Percentiles rank a stretch among this genome's conserved stretches.
phyloP scores from a whole-genome alignment of 2,113 vertebrate species.

The Pardalotus punctatus region DNA sequence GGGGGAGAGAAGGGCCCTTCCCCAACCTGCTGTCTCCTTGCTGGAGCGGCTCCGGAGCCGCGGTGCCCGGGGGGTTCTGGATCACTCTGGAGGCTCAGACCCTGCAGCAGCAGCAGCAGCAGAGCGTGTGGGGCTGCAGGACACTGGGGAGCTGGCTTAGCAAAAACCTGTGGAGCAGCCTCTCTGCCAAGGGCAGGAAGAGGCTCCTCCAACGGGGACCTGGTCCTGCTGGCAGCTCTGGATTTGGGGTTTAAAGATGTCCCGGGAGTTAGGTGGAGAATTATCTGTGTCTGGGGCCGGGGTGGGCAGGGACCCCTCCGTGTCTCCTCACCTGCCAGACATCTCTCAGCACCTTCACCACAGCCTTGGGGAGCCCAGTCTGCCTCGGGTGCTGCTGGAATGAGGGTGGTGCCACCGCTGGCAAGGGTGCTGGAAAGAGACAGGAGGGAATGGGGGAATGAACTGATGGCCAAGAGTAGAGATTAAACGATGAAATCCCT shows the following conservation, averaged over 20 bases:
- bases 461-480: not conserved
- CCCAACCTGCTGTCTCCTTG: not conserved
- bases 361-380: accelerated
- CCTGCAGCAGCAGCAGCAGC: not conserved
- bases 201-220: not conserved
- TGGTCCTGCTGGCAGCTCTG: not conserved
- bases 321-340: not conserved
- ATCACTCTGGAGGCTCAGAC: accelerated
- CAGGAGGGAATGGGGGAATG: not conserved
- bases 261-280: not conserved
- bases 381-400: not conserved
- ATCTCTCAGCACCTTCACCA: not conserved
- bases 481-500: not conserved
- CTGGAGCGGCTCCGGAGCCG: accelerated
- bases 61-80: not conserved
- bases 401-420: not conserved
- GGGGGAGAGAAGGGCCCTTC: not conserved
- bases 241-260: not conserved
- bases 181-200: not conserved
- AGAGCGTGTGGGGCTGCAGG: not conserved
- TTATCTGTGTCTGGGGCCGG: not conserved
- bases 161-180: accelerated
- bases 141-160: accelerated
- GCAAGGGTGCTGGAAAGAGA: not conserved
- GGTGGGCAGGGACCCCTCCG: not conserved